Conservation (phyloP, 30 jellyfish, hydroid and myxozoan species). For the Hydra vulgaris region DNA sequence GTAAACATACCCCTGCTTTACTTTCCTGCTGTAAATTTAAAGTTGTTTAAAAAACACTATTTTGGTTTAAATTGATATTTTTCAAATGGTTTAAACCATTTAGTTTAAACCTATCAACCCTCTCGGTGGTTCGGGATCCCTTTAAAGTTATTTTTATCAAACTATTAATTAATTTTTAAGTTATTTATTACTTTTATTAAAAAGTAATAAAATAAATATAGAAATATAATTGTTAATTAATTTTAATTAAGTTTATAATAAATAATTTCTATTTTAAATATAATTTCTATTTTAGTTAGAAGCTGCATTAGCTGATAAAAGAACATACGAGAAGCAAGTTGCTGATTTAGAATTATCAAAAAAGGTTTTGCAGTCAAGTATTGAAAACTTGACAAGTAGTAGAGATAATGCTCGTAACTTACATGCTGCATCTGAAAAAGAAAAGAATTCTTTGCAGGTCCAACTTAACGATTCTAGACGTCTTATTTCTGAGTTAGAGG, state of each 20-base stretch:
- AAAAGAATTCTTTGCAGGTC: conserved; percentile 2
- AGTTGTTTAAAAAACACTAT: too few relatives aligned
- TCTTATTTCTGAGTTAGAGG: conserved; percentile 12
- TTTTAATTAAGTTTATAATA: neutral
- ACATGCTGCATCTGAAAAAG: conserved; percentile 7
- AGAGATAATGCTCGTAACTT: conserved; percentile 14
- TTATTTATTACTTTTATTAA: too few relatives aligned
- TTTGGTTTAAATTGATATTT: too few relatives aligned
- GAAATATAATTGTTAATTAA: too few relatives aligned
- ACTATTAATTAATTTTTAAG: too few relatives aligned
- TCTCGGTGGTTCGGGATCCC: too few relatives aligned
- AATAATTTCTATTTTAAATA: neutral
- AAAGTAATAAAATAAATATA: too few relatives aligned
- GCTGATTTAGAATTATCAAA: conserved; percentile 5
- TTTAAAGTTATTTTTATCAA: too few relatives aligned
- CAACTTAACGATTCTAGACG: neutral
- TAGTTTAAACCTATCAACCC: too few relatives aligned
- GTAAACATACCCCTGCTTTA: too few relatives aligned
- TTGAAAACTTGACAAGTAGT: conserved; percentile 8
- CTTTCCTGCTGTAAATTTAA: too few relatives aligned
- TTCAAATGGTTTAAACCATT: too few relatives aligned
- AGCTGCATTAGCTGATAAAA: neutral
- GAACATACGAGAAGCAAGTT: conserved; percentile 15
- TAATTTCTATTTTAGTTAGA: neutral
- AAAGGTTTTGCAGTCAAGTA: neutral